These are phyloP conservation scores for Cenopis cana DNA, from an alignment of 2,888 invertebrate genomes.

Conservation along the genomic window DNA sequence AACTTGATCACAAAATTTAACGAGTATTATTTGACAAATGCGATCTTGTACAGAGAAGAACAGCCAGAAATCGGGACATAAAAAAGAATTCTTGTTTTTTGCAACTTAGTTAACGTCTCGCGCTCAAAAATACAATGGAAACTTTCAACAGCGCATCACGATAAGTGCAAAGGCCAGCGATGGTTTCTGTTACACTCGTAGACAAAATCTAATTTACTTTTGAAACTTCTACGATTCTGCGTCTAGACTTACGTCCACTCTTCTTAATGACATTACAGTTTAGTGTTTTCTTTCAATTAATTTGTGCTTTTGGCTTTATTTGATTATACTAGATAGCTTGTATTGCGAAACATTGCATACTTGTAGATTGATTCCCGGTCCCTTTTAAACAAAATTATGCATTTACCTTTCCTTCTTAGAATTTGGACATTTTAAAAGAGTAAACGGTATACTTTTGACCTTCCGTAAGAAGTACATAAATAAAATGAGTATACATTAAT, in stretches of 20 bases:
- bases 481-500: too few relatives aligned
- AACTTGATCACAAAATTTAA: too few relatives aligned
- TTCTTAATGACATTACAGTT: conserved; percentile 41
- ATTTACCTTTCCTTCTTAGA: too few relatives aligned
- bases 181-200: conserved; percentile 73
- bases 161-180: conserved; percentile 71
- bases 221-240: conserved; percentile 66
- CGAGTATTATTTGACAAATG: too few relatives aligned
- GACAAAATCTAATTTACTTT: conserved; percentile 78
- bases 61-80: too few relatives aligned
- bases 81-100: too few relatives aligned
- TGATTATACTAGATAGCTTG: conserved; percentile 35
- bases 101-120: conserved; percentile 46
- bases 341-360: too few relatives aligned
- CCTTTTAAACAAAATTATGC: too few relatives aligned
- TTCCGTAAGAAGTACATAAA: too few relatives aligned
- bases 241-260: conserved; percentile 63
- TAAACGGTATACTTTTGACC: too few relatives aligned
- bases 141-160: conserved; percentile 59
- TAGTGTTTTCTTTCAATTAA: conserved; percentile 61
- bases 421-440: too few relatives aligned
- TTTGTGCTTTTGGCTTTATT: conserved; percentile 36
- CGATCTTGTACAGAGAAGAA: too few relatives aligned
- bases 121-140: conserved; percentile 51
- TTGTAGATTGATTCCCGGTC: background rate